Conservation (phyloP, 2,888 invertebrate genomes). For the Andrena bicolor region DNA sequence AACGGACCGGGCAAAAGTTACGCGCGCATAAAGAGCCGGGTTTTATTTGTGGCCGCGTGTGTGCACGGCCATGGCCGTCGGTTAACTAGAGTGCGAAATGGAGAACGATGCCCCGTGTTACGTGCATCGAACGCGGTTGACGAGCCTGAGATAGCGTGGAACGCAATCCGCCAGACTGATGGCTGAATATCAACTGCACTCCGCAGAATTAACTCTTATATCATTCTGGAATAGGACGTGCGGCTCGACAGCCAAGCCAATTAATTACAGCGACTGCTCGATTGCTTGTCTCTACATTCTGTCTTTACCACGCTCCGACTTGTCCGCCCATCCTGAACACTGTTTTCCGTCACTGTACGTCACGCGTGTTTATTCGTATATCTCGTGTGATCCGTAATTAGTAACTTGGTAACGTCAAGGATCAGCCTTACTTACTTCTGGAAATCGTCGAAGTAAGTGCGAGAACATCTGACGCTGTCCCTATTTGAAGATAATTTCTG, state of each 20-base stretch:
- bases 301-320: neutral
- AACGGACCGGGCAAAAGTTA: conserved; percentile 22
- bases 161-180: conserved; percentile 48
- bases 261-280: conserved; percentile 69
- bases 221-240: conserved; percentile 66
- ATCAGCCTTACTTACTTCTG: too few relatives aligned
- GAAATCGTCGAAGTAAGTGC: too few relatives aligned
- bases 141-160: conserved; percentile 36
- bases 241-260: conserved; percentile 69
- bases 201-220: conserved; percentile 77
- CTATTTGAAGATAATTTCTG: too few relatives aligned
- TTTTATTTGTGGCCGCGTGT: conserved; percentile 27
- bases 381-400: neutral
- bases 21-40: conserved; percentile 30
- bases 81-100: conserved; percentile 25
- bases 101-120: conserved; percentile 13
- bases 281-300: conserved; percentile 20
- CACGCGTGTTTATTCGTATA: neutral
- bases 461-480: too few relatives aligned
- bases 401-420: too few relatives aligned
- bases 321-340: neutral
- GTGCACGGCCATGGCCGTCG: neutral
- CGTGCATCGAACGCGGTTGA: conserved; percentile 49
- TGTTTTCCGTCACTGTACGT: neutral
- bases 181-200: conserved; percentile 74